These are phyloP conservation scores for Itoplectis maculator DNA, from an alignment of 2,888 invertebrate species.

Conservation along the genomic window DNA sequence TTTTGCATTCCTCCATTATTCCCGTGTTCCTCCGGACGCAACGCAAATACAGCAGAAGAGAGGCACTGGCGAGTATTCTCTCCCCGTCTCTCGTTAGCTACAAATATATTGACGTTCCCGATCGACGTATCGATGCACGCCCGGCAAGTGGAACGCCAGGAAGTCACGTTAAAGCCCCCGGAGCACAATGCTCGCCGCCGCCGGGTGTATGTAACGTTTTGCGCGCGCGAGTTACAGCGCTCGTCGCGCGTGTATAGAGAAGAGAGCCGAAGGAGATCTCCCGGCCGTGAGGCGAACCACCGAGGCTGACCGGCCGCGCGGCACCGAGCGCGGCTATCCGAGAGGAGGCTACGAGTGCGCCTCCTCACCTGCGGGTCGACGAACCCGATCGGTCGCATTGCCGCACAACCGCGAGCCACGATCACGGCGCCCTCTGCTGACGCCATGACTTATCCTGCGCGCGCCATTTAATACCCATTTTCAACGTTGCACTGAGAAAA, in stretches of 20 bases:
- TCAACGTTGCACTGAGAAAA: too few species aligned
- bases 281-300: constrained; percentile 32
- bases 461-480: too few species aligned
- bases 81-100: constrained; percentile 39
- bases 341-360: too few species aligned
- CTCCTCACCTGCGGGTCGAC: constrained; percentile 68
- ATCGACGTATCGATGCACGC: constrained; percentile 66
- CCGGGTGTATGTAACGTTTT: constrained; percentile 29
- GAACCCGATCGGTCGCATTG: constrained; percentile 65
- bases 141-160: constrained; percentile 66
- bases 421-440: constrained; percentile 49
- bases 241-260: too few species aligned
- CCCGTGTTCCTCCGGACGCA: constrained; percentile 4
- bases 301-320: constrained; percentile 10
- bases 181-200: constrained; percentile 63
- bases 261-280: constrained; percentile 25
- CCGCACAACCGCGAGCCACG: constrained; percentile 33
- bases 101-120: constrained; percentile 39
- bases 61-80: not conserved
- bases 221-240: not conserved
- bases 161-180: constrained; percentile 59
- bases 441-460: too few species aligned
- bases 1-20: constrained; percentile 51
- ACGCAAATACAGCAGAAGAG: too few species aligned
- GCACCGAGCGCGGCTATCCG: too few species aligned